phyloP scores from a whole-genome alignment of 2,888 invertebrate genomes.

The Allophyes oxyacanthae region DNA sequence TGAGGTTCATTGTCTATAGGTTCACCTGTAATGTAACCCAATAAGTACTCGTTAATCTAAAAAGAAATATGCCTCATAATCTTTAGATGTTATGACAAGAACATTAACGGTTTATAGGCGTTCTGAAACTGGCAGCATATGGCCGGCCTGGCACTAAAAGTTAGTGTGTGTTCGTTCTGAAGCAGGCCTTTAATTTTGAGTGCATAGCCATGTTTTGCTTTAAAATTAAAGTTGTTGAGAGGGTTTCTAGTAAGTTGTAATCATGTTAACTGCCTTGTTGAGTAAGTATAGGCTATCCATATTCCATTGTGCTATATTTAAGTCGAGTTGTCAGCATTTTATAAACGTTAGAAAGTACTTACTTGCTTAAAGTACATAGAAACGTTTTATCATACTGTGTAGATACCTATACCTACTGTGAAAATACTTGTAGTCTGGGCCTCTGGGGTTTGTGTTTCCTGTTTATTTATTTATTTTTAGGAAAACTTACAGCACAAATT shows the following conservation, averaged over 20 bases:
- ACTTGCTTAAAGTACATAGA: no score
- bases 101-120: conserved; percentile 34
- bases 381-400: no score
- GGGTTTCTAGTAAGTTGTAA: conserved; percentile 19
- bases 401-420: no score
- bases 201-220: conserved; percentile 32
- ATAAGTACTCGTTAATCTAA: conserved; percentile 34
- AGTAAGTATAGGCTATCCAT: conserved; percentile 13
- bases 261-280: conserved; percentile 20
- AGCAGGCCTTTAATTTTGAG: conserved; percentile 36
- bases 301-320: no score
- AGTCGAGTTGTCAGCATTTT: no score
- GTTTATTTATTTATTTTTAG: no score
- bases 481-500: no score
- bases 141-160: conserved; percentile 24
- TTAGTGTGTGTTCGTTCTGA: conserved; percentile 22
- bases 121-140: conserved; percentile 11
- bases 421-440: no score
- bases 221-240: conserved; percentile 11
- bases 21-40: conserved; percentile 42
- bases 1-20: conserved; percentile 18
- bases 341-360: no score
- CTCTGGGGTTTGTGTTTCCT: no score
- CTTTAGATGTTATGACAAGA: conserved; percentile 30
- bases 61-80: conserved; percentile 31